Conservation (phyloP, 2,888 invertebrate genomes). For the Chydorus sphaericus region DNA sequence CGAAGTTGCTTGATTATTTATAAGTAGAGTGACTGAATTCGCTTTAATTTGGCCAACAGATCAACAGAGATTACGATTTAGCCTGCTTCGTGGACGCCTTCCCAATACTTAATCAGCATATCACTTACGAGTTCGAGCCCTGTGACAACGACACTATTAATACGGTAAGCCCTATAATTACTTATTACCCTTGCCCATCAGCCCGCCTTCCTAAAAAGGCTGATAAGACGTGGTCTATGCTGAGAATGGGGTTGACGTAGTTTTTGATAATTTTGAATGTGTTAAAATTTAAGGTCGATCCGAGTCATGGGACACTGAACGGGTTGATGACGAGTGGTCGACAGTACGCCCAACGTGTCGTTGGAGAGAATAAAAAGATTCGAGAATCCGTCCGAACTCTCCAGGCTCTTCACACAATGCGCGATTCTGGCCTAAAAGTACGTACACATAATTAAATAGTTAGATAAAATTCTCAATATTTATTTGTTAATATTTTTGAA, state of each 20-base stretch:
- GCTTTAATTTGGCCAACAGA: slow-evolving; percentile 30
- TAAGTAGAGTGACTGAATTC: neutral
- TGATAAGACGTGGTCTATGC: too few species aligned
- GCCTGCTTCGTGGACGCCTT: slow-evolving; percentile 86
- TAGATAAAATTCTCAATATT: too few species aligned
- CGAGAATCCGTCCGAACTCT: slow-evolving; percentile 54
- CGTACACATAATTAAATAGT: too few species aligned
- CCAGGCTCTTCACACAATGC: slow-evolving; percentile 54
- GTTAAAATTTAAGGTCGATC: slow-evolving; percentile 4
- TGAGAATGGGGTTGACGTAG: neutral
- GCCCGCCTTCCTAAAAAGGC: too few species aligned
- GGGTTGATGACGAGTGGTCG: slow-evolving; percentile 56
- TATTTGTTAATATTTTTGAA: slow-evolving; percentile 1
- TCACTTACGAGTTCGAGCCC: slow-evolving; percentile 64
- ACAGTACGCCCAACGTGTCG: slow-evolving; percentile 74
- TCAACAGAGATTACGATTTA: slow-evolving; percentile 82
- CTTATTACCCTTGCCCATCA: neutral
- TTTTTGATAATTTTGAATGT: slow-evolving; percentile 3
- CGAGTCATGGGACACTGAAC: neutral
- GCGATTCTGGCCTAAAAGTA: slow-evolving; percentile 71
- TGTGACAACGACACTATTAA: slow-evolving; percentile 78
- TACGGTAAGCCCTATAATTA: slow-evolving; percentile 33
- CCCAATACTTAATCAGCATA: slow-evolving; percentile 82
- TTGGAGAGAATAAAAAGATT: slow-evolving; percentile 59
- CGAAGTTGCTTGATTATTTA: slow-evolving; percentile 7